A percentile compares a stretch with the other conserved stretches of the same genome.
Evolutionary conservation across 2,888 invertebrate species (phyloP).

Genomic region (Tryphoninae sp.): DNA sequence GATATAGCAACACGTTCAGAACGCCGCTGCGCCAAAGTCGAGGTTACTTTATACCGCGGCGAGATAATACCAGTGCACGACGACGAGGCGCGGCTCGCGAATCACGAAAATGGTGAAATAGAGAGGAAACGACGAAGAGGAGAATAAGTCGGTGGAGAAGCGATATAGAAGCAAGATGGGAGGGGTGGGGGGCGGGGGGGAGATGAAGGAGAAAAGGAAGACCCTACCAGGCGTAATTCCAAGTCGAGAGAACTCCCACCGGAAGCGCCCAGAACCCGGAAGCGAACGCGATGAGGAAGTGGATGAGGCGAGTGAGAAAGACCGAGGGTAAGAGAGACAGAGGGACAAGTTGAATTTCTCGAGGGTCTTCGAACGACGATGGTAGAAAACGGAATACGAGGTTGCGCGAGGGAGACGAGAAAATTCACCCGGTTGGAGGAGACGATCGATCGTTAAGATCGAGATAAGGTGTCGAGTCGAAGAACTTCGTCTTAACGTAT

Average conservation of each 20-base stretch:
- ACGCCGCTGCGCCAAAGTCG: conserved; percentile 15
- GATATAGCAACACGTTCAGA: background rate
- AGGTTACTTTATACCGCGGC: conserved; percentile 43
- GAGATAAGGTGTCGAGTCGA: conserved; percentile 61
- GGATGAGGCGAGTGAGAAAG: conserved; percentile 40
- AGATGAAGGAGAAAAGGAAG: conserved; percentile 38
- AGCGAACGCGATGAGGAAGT: conserved; percentile 77
- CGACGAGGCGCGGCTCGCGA: conserved; percentile 15
- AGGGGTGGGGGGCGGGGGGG: background rate
- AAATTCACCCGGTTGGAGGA: conserved; percentile 49
- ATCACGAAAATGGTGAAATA: conserved; percentile 20
- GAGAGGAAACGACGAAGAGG: conserved; percentile 5
- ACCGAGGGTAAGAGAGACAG: conserved; percentile 28
- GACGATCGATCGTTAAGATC: conserved; percentile 66
- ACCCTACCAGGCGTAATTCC: conserved; percentile 72
- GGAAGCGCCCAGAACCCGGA: conserved; percentile 77
- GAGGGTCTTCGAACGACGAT: conserved; percentile 49
- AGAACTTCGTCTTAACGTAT: conserved; percentile 43
- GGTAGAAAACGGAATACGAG: conserved; percentile 30
- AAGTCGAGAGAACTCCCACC: conserved; percentile 66
- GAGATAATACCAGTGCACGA: conserved; percentile 53
- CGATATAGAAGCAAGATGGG: background rate
- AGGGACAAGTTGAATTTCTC: conserved; percentile 62
- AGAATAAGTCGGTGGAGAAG: conserved; percentile 5
- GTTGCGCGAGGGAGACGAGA: conserved; percentile 37